These are phyloP conservation scores for Sparidentex hasta DNA, from an alignment of 2,797 vertebrate genomes.

Conservation along the genomic window DNA sequence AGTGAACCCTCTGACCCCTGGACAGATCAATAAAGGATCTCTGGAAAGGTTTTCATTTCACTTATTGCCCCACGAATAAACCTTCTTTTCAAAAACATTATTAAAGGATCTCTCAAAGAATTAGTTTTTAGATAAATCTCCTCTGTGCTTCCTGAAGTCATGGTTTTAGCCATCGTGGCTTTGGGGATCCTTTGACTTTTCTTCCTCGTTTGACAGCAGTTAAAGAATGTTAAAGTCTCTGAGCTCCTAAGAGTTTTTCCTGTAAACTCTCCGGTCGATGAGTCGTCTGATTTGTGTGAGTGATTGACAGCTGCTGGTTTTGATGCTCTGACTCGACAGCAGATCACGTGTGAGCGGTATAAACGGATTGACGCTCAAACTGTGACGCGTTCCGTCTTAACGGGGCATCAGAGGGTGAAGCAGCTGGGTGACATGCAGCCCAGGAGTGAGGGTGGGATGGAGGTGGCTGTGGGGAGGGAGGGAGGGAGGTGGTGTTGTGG, in stretches of 20 bases:
- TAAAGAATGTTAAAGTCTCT: not conserved
- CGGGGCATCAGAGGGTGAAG: conserved; percentile 35
- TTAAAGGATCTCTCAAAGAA: too few relatives aligned
- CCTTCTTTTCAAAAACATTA: too few relatives aligned
- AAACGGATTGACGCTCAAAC: conserved; percentile 40
- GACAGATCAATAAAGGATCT: too few relatives aligned
- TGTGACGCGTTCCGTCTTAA: conserved; percentile 52
- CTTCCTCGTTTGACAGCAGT: not conserved
- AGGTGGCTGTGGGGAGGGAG: not conserved
- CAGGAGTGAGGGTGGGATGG: conserved; percentile 29
- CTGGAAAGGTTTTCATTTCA: too few relatives aligned
- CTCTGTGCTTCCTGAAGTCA: not conserved
- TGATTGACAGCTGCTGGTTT: conserved; percentile 57
- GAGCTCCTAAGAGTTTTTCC: not conserved
- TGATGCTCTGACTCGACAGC: conserved; percentile 21
- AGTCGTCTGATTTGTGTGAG: conserved; percentile 1
- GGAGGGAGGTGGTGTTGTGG: conserved; percentile 21
- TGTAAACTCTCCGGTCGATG: not conserved
- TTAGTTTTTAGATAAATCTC: too few relatives aligned
- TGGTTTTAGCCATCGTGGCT: not conserved
- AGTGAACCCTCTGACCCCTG: too few relatives aligned
- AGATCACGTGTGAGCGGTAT: conserved; percentile 16
- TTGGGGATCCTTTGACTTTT: not conserved
- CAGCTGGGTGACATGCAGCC: conserved; percentile 65
- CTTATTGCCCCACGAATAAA: too few relatives aligned